Evolutionary conservation across 2,797 vertebrate genomes (phyloP).

Genomic region (Diplodus sargus): DNA sequence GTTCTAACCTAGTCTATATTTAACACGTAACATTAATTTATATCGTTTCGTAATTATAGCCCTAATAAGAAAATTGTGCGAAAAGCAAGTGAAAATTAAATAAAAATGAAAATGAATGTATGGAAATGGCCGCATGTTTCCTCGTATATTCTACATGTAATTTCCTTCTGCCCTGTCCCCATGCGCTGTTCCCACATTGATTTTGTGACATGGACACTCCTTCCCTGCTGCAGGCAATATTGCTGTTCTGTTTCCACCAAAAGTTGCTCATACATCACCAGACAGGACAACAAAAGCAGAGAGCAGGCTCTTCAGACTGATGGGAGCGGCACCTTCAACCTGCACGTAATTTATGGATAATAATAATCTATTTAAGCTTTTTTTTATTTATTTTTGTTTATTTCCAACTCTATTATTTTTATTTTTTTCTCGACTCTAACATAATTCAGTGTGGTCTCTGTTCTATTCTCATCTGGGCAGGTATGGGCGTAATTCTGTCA

Average conservation of each 20-base stretch:
- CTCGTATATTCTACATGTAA: constrained; percentile 25
- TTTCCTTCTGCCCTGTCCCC: constrained; percentile 23
- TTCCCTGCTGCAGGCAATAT: constrained; percentile 59
- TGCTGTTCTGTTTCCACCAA: constrained; percentile 50
- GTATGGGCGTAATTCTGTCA: constrained; percentile 46
- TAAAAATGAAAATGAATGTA: neutral
- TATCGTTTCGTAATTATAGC: neutral
- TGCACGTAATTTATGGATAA: neutral
- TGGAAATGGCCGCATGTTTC: too few species aligned
- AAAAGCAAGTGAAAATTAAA: neutral
- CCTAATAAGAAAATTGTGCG: neutral
- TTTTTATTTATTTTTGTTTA: too few species aligned
- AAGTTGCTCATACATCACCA: constrained; percentile 61
- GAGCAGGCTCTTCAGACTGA: neutral
- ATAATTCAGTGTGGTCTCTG: neutral
- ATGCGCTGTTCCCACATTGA: constrained; percentile 53
- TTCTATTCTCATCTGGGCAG: neutral
- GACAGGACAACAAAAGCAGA: constrained; percentile 22
- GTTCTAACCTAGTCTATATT: neutral
- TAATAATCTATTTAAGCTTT: too few species aligned
- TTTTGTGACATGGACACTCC: constrained; percentile 64
- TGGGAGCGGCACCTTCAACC: neutral
- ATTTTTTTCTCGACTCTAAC: too few species aligned
- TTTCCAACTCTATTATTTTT: too few species aligned
- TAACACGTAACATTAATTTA: neutral